Evolutionary conservation across 2,888 invertebrate genomes (phyloP).

Genomic region (Phortica okadai): DNA sequence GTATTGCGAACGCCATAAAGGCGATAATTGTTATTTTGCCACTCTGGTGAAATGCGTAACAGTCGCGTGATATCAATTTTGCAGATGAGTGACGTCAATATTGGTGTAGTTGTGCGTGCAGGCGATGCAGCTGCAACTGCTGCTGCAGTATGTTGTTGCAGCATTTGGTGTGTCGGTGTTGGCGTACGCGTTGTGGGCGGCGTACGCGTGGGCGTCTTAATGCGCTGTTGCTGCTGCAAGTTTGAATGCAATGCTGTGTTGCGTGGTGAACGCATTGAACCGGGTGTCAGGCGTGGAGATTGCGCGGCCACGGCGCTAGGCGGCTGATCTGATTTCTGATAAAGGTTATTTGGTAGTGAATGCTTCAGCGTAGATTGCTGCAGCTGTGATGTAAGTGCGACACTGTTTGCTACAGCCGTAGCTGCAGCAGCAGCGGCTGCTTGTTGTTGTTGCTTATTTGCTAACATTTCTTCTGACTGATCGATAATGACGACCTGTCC

Average conservation of each 20-base stretch:
- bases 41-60: constrained; percentile 66
- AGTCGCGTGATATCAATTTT: constrained; percentile 73
- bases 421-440: constrained; percentile 56
- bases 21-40: constrained; percentile 68
- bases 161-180: constrained; percentile 65
- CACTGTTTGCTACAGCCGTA: constrained; percentile 33
- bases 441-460: constrained; percentile 70
- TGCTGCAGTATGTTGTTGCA: constrained; percentile 46
- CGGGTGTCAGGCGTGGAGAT: constrained; percentile 58
- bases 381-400: constrained; percentile 64
- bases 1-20: constrained; percentile 48
- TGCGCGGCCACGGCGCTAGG: constrained; percentile 39
- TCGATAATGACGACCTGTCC: constrained; percentile 86
- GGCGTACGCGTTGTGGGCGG: constrained; percentile 61
- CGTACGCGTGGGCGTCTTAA: constrained; percentile 60
- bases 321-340: constrained; percentile 34
- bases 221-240: constrained; percentile 56
- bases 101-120: constrained; percentile 57
- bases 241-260: constrained; percentile 52
- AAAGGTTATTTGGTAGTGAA: constrained; percentile 58
- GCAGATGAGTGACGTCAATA: constrained; percentile 69
- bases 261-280: constrained; percentile 58
- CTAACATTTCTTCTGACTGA: constrained; percentile 77
- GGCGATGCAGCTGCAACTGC: constrained; percentile 54
- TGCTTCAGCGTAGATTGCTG: constrained; percentile 53